Evolutionary conservation across 2,888 invertebrate species (phyloP), one percentile per base, ranked within the genome.

Genomic region (Mycalesis mineus): DNA sequence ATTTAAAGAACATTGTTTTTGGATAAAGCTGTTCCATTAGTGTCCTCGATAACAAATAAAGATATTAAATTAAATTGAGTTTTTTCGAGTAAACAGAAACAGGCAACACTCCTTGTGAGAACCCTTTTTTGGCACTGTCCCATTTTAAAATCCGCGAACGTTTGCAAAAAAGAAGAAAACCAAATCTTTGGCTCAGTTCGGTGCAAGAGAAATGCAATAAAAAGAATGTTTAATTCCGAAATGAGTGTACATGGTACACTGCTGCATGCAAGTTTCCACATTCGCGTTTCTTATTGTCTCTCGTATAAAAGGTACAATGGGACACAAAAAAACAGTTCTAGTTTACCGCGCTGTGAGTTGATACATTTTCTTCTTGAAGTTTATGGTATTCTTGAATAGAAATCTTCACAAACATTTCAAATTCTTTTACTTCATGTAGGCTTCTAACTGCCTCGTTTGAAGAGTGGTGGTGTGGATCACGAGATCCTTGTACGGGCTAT

Each of bases 221-320:
- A 72, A 69, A 76, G 67, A 70, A 74, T 73, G 65, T 73, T 74
- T 75, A 69, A 74, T 71, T 71, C 51, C 52, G 42, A 28, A 47
- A 47, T 47, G 33, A 31, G 31, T 47, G 31, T 31, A 60, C 57
- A 44, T 40, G 42, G 42, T 56, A 59, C 56, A 48, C 15, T 31
- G 17, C 36, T 14, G 50, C 40, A 14, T 37, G 29, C 33, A 58
- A 15, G 37, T 39, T 22, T 54, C 29, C 39, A 22, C 40, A 14
- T 51, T 13, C 45, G 39, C 48, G 44, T 54, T 41, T 41, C 55
- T 47, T 47, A 47, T 47, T 47, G 45, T 47, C 1, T 47, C 31
- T 47, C 31, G 9, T 31, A 47, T 33, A 33, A 33, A 47, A 31
- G 45, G 31, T 31, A 47, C 45, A 47, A 47, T 47, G 45, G 31